Percentiles rank a stretch among this genome's conserved stretches.
Evolutionary conservation across 2,113 vertebrate genomes (phyloP).

Genomic region (Azemiops feae): DNA sequence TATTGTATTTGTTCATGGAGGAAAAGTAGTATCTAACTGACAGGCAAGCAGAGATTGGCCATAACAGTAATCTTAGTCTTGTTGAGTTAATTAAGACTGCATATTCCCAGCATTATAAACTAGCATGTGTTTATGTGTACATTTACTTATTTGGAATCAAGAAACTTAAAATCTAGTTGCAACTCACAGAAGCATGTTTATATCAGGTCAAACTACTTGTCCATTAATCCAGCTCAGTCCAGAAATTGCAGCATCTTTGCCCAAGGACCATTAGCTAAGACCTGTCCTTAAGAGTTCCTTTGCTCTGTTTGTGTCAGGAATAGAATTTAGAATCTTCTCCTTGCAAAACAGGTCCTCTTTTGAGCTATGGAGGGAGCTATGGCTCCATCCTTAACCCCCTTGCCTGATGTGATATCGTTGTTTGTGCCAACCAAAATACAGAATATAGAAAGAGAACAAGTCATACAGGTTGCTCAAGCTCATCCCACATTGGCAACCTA

Average conservation of each 20-base stretch:
- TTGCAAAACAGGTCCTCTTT: neutral
- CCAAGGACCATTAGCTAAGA: neutral
- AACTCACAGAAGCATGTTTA: neutral
- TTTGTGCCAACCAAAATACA: neutral
- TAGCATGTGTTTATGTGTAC: neutral
- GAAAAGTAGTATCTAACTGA: neutral
- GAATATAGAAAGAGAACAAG: neutral
- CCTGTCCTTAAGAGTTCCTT: neutral
- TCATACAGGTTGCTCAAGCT: neutral
- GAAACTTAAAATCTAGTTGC: neutral
- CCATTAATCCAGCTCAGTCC: neutral
- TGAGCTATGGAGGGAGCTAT: neutral
- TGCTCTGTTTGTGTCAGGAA: neutral
- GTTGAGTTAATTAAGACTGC: neutral
- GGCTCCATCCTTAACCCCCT: neutral
- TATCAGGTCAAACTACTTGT: neutral
- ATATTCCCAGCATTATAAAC: neutral
- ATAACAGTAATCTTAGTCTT: neutral
- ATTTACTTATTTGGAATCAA: neutral
- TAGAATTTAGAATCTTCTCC: neutral
- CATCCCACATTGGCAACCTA: neutral
- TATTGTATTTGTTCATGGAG: neutral
- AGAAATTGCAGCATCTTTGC: neutral
- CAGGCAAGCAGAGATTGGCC: neutral
- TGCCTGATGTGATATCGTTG: neutral